These are phyloP conservation scores for Enteromius treurensis DNA, from an alignment of 2,797 vertebrate species.

Conservation along the genomic window DNA sequence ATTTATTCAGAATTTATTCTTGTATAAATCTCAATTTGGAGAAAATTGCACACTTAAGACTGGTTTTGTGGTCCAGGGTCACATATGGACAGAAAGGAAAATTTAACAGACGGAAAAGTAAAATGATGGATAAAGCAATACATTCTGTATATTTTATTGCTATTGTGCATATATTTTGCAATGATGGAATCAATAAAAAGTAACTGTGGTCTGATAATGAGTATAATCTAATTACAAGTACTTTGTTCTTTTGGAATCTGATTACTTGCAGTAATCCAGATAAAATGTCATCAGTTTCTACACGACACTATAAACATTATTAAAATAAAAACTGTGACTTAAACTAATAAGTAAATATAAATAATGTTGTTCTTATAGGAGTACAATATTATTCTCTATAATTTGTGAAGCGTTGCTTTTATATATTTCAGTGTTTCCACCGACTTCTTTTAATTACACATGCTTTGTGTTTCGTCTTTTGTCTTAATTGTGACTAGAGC, in stretches of 20 bases:
- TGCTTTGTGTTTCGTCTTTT: slow-evolving; percentile 45
- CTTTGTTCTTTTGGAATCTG: neutral
- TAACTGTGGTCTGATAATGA: neutral
- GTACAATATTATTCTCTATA: neutral
- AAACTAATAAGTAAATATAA: neutral
- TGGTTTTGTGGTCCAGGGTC: too few relatives aligned
- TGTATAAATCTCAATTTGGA: too few relatives aligned
- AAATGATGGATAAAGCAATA: neutral
- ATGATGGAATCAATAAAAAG: neutral
- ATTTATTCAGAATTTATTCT: too few relatives aligned
- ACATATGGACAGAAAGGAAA: neutral
- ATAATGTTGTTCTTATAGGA: neutral
- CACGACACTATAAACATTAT: neutral
- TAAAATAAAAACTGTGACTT: neutral
- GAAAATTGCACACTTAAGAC: too few relatives aligned
- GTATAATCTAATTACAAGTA: neutral
- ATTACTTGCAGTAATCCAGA: neutral
- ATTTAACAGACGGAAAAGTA: neutral
- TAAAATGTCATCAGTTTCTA: neutral
- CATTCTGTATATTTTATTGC: neutral
- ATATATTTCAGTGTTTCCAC: slow-evolving; percentile 7
- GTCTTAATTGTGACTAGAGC: slow-evolving; percentile 60
- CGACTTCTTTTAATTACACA: slow-evolving; percentile 51
- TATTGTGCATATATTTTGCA: neutral
- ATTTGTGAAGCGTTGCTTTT: neutral